These are phyloP conservation scores for Asbolus verrucosus DNA, from an alignment of 1,140 invertebrate species.

Conservation along the genomic window DNA sequence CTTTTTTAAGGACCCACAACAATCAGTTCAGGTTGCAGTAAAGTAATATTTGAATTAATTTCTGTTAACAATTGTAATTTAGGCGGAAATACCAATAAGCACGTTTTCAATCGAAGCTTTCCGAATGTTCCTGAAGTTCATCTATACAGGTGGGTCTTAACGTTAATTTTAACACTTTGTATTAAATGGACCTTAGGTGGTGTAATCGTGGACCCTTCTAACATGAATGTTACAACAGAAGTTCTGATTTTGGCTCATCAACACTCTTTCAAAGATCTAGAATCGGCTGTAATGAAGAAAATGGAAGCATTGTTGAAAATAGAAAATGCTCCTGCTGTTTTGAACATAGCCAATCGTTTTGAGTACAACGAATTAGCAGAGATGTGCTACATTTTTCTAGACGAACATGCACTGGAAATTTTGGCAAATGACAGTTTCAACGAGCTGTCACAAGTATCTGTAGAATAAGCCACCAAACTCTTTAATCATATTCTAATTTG, in stretches of 20 bases:
- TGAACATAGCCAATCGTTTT: not conserved
- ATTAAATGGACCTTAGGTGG: not conserved
- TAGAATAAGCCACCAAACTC: not conserved
- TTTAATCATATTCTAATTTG: not conserved
- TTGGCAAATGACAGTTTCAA: not conserved
- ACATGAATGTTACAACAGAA: not conserved
- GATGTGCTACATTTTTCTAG: not conserved
- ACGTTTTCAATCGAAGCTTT: constrained; percentile 87
- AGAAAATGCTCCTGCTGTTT: not conserved
- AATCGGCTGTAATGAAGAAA: not conserved
- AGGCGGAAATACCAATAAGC: constrained; percentile 83
- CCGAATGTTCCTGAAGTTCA: constrained; percentile 88
- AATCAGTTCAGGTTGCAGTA: no score
- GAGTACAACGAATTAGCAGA: not conserved
- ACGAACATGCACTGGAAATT: not conserved
- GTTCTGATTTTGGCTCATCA: not conserved
- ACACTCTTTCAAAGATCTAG: not conserved
- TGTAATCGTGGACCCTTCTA: constrained; percentile 48
- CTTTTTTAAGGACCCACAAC: no score
- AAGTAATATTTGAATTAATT: no score
- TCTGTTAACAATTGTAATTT: constrained; percentile 45
- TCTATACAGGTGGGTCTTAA: constrained; percentile 83
- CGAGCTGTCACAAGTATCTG: not conserved
- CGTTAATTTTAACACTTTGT: not conserved
- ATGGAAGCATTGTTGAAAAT: not conserved